Evolutionary conservation across 1,140 invertebrate species (phyloP), one percentile per base, ranked within the genome.

Genomic region (Teleopsis dalmanni): DNA sequence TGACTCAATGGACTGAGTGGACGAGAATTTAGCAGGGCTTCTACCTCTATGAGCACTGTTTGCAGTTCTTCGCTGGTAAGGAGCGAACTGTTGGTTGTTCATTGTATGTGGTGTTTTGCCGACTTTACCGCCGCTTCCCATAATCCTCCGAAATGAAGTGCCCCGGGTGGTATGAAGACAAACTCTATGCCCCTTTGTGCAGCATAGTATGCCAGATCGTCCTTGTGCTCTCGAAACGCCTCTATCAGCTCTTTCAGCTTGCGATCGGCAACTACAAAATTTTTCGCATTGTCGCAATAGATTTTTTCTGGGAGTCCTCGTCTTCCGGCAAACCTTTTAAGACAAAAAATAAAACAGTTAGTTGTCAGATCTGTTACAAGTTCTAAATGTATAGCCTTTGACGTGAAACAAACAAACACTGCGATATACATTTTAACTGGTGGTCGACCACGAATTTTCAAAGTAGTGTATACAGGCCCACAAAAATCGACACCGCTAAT

Each of bases 351-450:
- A 49, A 69, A 72, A 8, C 31, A 50, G 31, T 62, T 52, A 21
- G 68, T 54, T 4, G 47, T 53, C 13, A 74, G 46, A 37, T 60
- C 57, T 3, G 37, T 46, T 14, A 68, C 59, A 3, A 65, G 38
- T 48, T 72, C 65, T 25, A 72, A 47, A 44, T 71, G 63, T 5
- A 65, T 38, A 0, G 67, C 62, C 27, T 55, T 48, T 3, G 57
- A 56, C 3, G 52, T 19, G 9, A 59, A 47, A 54, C 68, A 65
- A 1, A 60, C 51, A 45, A 66, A 67, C 2, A 62, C 4, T 6
- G 40, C 40, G 14, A 44, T 40, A 26, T 51, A 54, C 16, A 31
- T 43, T 42, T 54, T 52, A 3, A 31, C 3, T 1, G 49, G 47
- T 19, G 21, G 36, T 8, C 27, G 18, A 8, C 41, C 47, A 16